Base-by-base conservation (phyloP, 2,888 invertebrate genomes). In the Drosophila paramelanica region DNA sequence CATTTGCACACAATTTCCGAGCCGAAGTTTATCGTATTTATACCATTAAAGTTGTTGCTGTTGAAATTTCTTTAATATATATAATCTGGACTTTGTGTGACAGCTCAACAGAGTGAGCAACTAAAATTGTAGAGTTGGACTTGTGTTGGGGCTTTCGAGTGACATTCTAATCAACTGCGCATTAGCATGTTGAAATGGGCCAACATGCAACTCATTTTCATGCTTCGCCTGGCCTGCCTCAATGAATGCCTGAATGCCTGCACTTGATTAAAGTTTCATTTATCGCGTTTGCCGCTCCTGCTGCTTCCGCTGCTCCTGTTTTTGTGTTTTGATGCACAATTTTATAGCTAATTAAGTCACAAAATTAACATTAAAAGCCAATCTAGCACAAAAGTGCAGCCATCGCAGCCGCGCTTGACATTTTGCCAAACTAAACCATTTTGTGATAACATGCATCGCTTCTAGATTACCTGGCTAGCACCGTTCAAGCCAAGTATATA, bases 321-420 rank as follows among this genome's bases (percentile, higher is more conserved):
- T 25, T 25, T 31, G 56, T 45, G 17, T 23, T 27, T 27, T 27
- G 20, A 55, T 62, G 39, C 47, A 67, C 65, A 65, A 71, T 77
- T 88, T 86, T 77, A 88, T 74, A 81, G 89, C 81, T 86, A 83
- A 88, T 88, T 88, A 88, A 79, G 81, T 77, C 84, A 71, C 72
- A 67, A 86, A 87, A 88, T 86, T 88, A 83, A 81, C 75, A 81
- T 88, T 83, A 86, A 86, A 79, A 74, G 60, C 58, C 81, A 88
- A 86, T 83, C 68, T 69, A 45, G 61, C 62, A 81, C 59, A 57
- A 67, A 67, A 71, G n/a, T 56, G 58, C 58, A 68, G 27, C 50
- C 45, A 27, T 13, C 52, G 49, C 56, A 33, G 7, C 20, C 45
- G 17, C 46, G 17, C 27, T 33, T 57, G 57, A 46, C 69, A 60